These are phyloP conservation scores for Deroptyus accipitrinus DNA, from an alignment of 2,113 vertebrate genomes.

Conservation along the genomic window DNA sequence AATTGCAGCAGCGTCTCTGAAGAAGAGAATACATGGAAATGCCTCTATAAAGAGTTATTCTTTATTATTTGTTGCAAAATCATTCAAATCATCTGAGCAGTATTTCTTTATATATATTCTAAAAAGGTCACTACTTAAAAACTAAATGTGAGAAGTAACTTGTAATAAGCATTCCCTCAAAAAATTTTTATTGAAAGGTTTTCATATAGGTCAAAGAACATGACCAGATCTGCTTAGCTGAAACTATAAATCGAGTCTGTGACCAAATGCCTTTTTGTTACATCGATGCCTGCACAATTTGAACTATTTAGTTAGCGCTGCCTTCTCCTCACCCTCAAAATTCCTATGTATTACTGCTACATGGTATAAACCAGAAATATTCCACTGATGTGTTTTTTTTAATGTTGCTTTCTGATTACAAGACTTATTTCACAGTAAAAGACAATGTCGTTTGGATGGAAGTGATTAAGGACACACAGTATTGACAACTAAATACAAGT, in stretches of 20 bases:
- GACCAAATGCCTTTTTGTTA: neutral
- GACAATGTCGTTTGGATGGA: neutral
- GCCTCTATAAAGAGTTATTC: neutral
- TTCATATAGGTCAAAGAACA: neutral
- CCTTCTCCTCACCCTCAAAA: neutral
- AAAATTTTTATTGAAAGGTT: neutral
- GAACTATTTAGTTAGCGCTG: neutral
- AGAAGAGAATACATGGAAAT: neutral
- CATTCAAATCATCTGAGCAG: neutral
- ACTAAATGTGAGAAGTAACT: neutral
- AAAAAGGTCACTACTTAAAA: neutral
- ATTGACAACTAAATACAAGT: neutral
- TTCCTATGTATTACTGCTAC: neutral
- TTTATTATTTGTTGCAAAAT: neutral
- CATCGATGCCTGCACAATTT: neutral
- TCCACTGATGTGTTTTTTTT: neutral
- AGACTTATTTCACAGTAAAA: neutral
- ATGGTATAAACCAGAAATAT: neutral
- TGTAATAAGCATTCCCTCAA: neutral
- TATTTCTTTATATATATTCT: neutral
- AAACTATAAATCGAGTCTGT: neutral
- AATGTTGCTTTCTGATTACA: neutral
- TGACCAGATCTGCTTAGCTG: neutral
- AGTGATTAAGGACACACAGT: neutral
- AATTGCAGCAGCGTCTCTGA: neutral